Evolutionary conservation across 2,888 invertebrate species (phyloP), one percentile per base, ranked within the genome.

Genomic region (Ormyrus thymus): DNA sequence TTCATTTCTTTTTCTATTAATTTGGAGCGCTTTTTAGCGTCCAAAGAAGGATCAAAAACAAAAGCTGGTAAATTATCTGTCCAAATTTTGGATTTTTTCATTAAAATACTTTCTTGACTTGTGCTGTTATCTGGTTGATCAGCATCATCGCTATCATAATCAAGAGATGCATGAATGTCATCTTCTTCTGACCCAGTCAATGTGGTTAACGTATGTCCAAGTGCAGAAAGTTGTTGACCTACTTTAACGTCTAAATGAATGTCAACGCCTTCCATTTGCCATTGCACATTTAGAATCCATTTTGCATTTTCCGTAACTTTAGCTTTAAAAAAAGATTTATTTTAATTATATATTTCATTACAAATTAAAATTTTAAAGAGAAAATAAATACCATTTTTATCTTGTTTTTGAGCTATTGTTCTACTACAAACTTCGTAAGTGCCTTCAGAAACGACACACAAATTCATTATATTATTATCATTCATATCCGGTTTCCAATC

Each of bases 181-280:
- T 97, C 97, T 87, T 96, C 96, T 86, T 97, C 97, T 66, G 95
- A 95, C 6, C 97, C 97, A 0, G 98, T 97, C 64, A 99, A 92
- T 93, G 97, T 97, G 0, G 99, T 98, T 75, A 99, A 92, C 0
- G 99, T 99, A 89, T 98, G 97, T 0, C 98, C 98, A 55, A 99
- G 92, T 0, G 98, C 96, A 0, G 98, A 97, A 46, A 99, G 91
- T 87, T 98, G 97, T 89, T 98, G 98, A 72, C 99, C 99, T 61
- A 99, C 97, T 89, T 96, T 97, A 0, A 97, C 97, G 90, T 98
- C 98, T 76, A 98, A 91, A 89, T 98, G 97, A 83, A 98, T 97
- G 87, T 98, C 98, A 8, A 98, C 97, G 69, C 99, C 99, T 90
- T 98, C 97, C 99, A 99, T 99, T 91, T 98, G 96, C 98, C 99